Evolutionary conservation across 2,888 invertebrate species (phyloP), one percentile per base, ranked within the genome.

Genomic region (Keiferia lycopersicella): DNA sequence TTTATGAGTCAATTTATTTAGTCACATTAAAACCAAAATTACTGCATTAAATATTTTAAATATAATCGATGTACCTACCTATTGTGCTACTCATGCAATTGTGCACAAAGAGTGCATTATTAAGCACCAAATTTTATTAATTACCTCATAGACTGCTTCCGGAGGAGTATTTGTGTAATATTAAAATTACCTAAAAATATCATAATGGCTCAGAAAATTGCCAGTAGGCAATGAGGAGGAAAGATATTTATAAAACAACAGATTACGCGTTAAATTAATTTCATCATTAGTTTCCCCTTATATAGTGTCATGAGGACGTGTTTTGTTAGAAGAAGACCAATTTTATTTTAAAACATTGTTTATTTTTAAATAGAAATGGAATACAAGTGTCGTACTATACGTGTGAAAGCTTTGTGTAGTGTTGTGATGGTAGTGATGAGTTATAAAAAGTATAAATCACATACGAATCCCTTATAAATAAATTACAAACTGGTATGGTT

Each of bases 371-470:
- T 41, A 34, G 4, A 34, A 14, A 45, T n/a, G 7, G 16, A 45
- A 45, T 45, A 45, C 11, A 45, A 45, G 45, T 45, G 45, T 16
- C n/a, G 12, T 50, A 3, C n/a, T 45, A 12, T 1, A n/a, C 30
- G 53, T n/a, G n/a, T 34, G 34, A 57, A 26, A 57, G 30, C n/a
- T 34, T 57, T 56, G 4, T n/a, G 30, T n/a, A 11, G 7, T 34
- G 57, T 34, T 11, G 57, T 57, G 34, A 34, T 30, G 57, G 57
- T 34, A 30, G 57, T 57, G 34, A 34, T 30, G 57, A 26, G 57
- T 14, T 57, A 2, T 53, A 53, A 22, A 34, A 20, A 53, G 26
- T 53, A 10, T 53, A 22, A 22, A 12, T 53, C 22, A 22, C 41
- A 41, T 41, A 41, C 14, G 14, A 2, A 20, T 51, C 14, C 16